Evolutionary conservation across 2,888 invertebrate genomes (phyloP), one percentile per base, ranked within the genome.

Genomic region (Drosophila merina): DNA sequence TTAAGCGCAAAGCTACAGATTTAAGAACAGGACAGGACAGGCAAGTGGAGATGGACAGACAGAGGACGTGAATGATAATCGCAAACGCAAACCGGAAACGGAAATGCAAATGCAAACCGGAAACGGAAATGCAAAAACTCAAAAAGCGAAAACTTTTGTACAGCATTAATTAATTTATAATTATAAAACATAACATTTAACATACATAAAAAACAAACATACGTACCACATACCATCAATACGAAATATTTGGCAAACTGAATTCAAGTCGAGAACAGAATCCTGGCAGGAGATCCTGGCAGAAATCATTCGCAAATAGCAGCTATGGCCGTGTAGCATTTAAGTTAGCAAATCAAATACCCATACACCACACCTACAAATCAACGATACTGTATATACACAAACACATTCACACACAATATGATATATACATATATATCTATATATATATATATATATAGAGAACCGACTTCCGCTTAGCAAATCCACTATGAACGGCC

Each of bases 101-200:
- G 20, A 20, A 20, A 44, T 26, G 36, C 28, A 44, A 28, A n/a
- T 14, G 62, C 14, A 10, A 31, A 12, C 40, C 36, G 40, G 33
- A 40, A 57, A 9, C 42, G 20, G 42, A 14, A 44, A 25, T 8
- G 50, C 47, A 47, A 42, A 58, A 63, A 70, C 51, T 52, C 50
- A 68, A 72, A 47, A 50, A 64, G 59, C 73, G 49, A 72, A 9
- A 48, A 71, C 68, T 66, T 82, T 67, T 83, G 82, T 83, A 83
- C 88, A 83, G 82, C 82, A 83, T 83, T 83, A 83, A 83, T 83
- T 83, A 83, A 86, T 83, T 87, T 85, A 83, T 83, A 83, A 86
- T 58, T 78, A 80, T 55, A 70, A 55, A 52, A 55, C 33, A 72
- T 51, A 55, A 64, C 45, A 69, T 25, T 25, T 20, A 44, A 20